phyloP scores from a whole-genome alignment of 2,797 vertebrate species.

The Diplodus puntazzo region DNA sequence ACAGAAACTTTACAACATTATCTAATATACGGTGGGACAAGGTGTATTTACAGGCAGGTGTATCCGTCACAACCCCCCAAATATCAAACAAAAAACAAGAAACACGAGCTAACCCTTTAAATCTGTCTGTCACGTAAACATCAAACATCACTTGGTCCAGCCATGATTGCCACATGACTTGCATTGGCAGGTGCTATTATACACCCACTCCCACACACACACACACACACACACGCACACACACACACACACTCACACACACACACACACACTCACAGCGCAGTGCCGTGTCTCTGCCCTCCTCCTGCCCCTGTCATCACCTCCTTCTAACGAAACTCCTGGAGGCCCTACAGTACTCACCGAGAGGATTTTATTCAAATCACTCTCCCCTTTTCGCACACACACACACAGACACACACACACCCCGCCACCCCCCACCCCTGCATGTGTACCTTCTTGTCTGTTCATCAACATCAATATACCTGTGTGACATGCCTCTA shows the following conservation, averaged over 20 bases:
- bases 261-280: slow-evolving; percentile 17
- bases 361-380: slow-evolving; percentile 69
- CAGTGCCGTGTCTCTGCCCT: slow-evolving; percentile 33
- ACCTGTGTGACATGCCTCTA: neutral
- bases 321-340: slow-evolving; percentile 56
- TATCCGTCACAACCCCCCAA: slow-evolving; percentile 4
- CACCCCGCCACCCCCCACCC: neutral
- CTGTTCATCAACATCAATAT: slow-evolving; percentile 3
- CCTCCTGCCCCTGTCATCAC: slow-evolving; percentile 67
- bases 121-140: neutral
- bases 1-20: neutral
- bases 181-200: slow-evolving; percentile 9
- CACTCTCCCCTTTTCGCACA: slow-evolving; percentile 12
- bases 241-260: slow-evolving; percentile 25
- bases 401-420: slow-evolving; percentile 17
- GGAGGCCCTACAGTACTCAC: slow-evolving; percentile 53
- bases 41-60: slow-evolving; percentile 16
- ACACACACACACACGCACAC: no score
- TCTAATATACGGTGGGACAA: slow-evolving; percentile 20
- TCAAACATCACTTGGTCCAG: slow-evolving; percentile 12
- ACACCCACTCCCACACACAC: neutral
- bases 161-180: slow-evolving; percentile 12
- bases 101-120: slow-evolving; percentile 24
- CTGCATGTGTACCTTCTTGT: neutral
- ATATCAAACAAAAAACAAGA: slow-evolving; percentile 31